These are phyloP conservation scores for Caracal caracal DNA, from an alignment of 2,113 vertebrate species.

Conservation along the genomic window DNA sequence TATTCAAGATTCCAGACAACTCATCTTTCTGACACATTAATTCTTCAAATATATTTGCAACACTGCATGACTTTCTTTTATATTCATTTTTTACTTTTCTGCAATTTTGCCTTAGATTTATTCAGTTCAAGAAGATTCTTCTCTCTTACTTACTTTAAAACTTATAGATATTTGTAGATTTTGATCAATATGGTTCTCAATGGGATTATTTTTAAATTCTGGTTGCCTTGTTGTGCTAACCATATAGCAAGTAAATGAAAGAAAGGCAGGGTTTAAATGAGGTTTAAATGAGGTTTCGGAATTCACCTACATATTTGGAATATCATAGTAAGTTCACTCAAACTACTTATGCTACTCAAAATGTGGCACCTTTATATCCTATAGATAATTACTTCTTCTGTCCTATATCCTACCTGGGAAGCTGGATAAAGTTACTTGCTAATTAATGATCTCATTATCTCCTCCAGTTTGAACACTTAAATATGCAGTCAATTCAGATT, in stretches of 20 bases:
- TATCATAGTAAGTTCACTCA: background rate
- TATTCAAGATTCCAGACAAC: background rate
- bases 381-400: background rate
- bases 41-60: slow-evolving; percentile 40
- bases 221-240: background rate
- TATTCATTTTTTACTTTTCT: background rate
- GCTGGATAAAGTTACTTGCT: background rate
- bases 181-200: background rate
- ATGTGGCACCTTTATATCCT: background rate
- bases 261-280: background rate
- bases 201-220: background rate
- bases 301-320: background rate
- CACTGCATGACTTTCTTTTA: background rate
- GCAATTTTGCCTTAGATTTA: background rate
- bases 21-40: background rate
- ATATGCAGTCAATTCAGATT: background rate
- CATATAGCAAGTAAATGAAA: background rate
- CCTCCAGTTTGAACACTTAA: background rate
- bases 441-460: background rate
- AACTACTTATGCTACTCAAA: background rate
- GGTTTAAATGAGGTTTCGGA: background rate
- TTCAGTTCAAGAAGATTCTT: background rate
- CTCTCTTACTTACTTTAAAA: background rate
- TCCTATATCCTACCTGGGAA: background rate
- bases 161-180: background rate